Base-by-base conservation (phyloP, 2,797 vertebrate species). In the Amniataba percoides region DNA sequence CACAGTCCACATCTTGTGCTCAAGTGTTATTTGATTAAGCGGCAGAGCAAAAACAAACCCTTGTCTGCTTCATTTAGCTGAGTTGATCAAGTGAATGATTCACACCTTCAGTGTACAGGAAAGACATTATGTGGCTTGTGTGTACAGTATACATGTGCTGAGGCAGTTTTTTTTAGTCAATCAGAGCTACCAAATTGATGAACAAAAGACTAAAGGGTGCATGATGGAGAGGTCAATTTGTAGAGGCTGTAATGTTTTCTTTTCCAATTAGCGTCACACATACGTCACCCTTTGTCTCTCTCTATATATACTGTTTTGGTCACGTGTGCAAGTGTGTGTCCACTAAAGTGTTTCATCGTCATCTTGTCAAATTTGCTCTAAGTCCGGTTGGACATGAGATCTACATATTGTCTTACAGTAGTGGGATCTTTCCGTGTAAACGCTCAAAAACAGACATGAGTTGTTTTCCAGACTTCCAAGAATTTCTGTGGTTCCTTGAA, bases 21-120 rank as follows among this genome's bases (percentile, higher is more conserved):
- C 36, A 84, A 68, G 64, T 75, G 67, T 69, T 86, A 19, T 84
- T 89, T 88, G 82, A 69, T 60, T 80, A 66, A 68, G 82, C 61
- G 31, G 77, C 18, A 39, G 46, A 78, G 79, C 70, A 67, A 83
- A 91, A 90, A 84, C 63, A 83, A 88, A 87, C 77, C 58, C 59
- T 36, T 36, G 86, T 85, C 87, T 77, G 78, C 58, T 87, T 66
- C 77, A 60, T 58, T 85, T 81, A 86, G 55, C 59, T 55, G 39
- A 76, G 72, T 80, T 86, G 59, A 80, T 84, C 45, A 86, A 83
- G 74, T 11, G 2, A 49, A 65, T 62, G 36, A 62, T 77, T 85
- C 81, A 81, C 77, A 77, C 76, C 48, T 49, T 51, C 45, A 31
- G 48, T 49, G 23, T 74, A 84, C 77, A 81, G 84, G 78, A 2